These are phyloP conservation scores for Melanargia galathea DNA, from an alignment of 2,888 invertebrate species.

Conservation along the genomic window DNA sequence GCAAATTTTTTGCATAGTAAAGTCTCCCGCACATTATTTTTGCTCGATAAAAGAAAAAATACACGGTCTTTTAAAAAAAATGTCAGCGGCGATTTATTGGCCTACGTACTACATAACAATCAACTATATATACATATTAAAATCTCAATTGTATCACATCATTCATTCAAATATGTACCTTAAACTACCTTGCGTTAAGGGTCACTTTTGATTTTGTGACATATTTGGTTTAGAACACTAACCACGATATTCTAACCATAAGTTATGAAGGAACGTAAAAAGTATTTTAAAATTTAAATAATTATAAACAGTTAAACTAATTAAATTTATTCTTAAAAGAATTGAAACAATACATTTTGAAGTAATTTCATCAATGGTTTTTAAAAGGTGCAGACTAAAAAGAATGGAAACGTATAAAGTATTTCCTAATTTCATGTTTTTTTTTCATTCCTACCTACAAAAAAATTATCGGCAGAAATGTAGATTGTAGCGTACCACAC, in stretches of 20 bases:
- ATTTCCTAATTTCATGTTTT: background rate
- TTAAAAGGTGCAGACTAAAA: background rate
- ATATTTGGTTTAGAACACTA: conserved; percentile 40
- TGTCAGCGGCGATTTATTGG: conserved; percentile 38
- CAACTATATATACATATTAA: conserved; percentile 65
- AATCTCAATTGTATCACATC: conserved; percentile 76
- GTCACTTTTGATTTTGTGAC: conserved; percentile 46
- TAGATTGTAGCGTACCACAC: background rate
- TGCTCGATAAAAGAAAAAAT: background rate
- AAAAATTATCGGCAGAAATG: background rate
- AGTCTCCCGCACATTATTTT: background rate
- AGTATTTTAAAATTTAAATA: background rate
- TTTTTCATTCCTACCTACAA: too few relatives aligned
- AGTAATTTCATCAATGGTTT: conserved; percentile 10
- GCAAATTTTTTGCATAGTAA: conserved; percentile 19
- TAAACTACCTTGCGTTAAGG: conserved; percentile 43
- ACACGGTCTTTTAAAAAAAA: conserved; percentile 22
- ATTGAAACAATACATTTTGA: conserved; percentile 4
- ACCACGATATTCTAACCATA: conserved; percentile 10
- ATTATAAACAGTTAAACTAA: background rate
- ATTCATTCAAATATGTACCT: conserved; percentile 74
- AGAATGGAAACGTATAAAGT: background rate
- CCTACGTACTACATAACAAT: conserved; percentile 58
- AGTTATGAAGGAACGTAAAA: conserved; percentile 4
- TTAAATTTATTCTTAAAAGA: background rate